Conservation (phyloP, 1,140 invertebrate genomes). For the Bilobella aurantiaca region DNA sequence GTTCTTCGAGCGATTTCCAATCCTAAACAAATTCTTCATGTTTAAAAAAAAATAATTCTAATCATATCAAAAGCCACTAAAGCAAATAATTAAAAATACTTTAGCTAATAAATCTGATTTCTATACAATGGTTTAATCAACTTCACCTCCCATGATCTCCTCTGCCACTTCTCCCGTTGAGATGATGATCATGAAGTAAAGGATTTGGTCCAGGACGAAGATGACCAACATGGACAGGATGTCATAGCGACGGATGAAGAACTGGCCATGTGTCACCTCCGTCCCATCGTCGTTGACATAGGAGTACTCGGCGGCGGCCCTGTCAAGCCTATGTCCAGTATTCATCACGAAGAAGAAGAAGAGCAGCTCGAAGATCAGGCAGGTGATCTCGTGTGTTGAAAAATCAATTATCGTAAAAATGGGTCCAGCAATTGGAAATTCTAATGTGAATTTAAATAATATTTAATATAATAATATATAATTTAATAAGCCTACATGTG, state of each 20-base stretch:
- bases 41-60: too few relatives aligned
- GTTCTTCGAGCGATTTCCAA: constrained; percentile 10
- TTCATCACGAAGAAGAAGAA: neutral
- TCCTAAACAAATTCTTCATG: too few relatives aligned
- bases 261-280: neutral
- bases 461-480: neutral
- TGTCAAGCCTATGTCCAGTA: neutral
- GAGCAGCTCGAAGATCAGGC: neutral
- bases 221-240: neutral
- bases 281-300: neutral
- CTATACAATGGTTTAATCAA: too few relatives aligned
- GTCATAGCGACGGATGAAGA: neutral
- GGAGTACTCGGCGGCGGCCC: neutral
- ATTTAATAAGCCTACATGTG: neutral
- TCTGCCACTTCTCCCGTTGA: constrained; percentile 16
- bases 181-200: neutral
- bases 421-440: neutral
- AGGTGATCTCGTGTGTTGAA: neutral
- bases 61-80: too few relatives aligned
- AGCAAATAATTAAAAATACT: too few relatives aligned
- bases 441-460: too few relatives aligned
- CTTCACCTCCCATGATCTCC: constrained; percentile 21
- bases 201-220: neutral
- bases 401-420: neutral
- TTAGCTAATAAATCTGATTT: too few relatives aligned